These are phyloP conservation scores for Paguma larvata DNA, from an alignment of 2,797 vertebrate species.

Conservation along the genomic window DNA sequence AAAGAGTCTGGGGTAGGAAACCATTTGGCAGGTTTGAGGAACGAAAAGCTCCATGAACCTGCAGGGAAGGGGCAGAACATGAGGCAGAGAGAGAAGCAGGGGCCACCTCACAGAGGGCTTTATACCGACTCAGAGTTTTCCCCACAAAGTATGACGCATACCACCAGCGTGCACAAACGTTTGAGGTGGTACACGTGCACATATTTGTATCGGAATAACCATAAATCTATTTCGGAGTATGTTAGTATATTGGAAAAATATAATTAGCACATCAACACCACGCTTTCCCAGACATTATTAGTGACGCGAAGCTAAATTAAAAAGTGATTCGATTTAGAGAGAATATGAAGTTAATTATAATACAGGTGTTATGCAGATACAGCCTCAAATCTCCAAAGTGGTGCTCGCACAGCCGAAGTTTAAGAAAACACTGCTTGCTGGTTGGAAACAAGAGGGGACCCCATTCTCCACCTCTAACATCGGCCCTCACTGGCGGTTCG, in stretches of 20 bases:
- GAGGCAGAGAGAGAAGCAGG: not conserved
- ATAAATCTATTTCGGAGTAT: constrained; percentile 38
- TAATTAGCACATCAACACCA: constrained; percentile 65
- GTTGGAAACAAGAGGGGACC: not conserved
- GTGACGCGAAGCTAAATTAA: constrained; percentile 59
- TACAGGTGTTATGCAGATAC: constrained; percentile 21
- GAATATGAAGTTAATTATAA: constrained; percentile 51
- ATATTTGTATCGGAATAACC: constrained; percentile 51
- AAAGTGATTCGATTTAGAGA: constrained; percentile 57
- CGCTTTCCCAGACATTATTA: constrained; percentile 58
- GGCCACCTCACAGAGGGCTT: rapidly evolving
- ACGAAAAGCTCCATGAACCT: not conserved
- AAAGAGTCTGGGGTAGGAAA: not conserved
- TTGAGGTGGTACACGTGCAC: not conserved
- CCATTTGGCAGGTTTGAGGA: not conserved
- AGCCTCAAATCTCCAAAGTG: constrained; percentile 10
- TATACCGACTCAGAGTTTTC: not conserved
- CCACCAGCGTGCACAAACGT: not conserved
- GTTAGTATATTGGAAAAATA: constrained; percentile 12
- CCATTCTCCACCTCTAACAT: too few relatives aligned
- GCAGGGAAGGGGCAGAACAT: not conserved
- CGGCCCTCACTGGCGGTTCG: not conserved
- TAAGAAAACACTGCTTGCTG: not conserved
- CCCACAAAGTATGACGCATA: not conserved
- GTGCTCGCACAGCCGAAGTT: not conserved